Percentiles rank a stretch among this genome's conserved stretches.
These are phyloP conservation scores for Pampusana beccarii DNA, from an alignment of 2,113 vertebrate genomes.

Conservation along the genomic window DNA sequence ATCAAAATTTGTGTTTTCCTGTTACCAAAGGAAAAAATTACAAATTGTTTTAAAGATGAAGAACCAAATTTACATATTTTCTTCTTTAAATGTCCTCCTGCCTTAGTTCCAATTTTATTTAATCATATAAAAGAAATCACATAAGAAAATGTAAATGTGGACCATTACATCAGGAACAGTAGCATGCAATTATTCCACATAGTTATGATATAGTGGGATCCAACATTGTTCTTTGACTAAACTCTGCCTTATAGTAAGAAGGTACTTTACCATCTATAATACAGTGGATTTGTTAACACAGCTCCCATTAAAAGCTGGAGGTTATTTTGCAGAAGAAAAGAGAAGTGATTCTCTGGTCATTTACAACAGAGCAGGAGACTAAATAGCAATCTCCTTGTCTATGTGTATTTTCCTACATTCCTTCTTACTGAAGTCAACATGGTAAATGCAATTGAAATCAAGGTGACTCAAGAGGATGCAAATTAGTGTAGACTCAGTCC, in stretches of 20 bases:
- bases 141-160: neutral
- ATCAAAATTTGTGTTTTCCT: slow-evolving; percentile 50
- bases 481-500: neutral
- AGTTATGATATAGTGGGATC: neutral
- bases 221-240: neutral
- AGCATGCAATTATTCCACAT: rapidly evolving
- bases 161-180: neutral
- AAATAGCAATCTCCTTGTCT: neutral
- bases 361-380: neutral
- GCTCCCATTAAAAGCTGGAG: neutral
- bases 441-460: neutral
- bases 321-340: neutral
- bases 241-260: neutral
- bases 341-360: neutral
- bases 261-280: neutral
- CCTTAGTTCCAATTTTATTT: neutral
- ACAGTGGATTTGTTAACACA: neutral
- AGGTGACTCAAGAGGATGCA: neutral
- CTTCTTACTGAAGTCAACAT: neutral
- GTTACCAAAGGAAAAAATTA: slow-evolving; percentile 45
- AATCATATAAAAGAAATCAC: neutral
- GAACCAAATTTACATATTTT: slow-evolving; percentile 15
- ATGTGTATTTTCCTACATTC: neutral
- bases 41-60: neutral
- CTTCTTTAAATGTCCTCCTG: neutral